phyloP scores from a whole-genome alignment of 2,797 vertebrate genomes.

The Clamator glandarius region DNA sequence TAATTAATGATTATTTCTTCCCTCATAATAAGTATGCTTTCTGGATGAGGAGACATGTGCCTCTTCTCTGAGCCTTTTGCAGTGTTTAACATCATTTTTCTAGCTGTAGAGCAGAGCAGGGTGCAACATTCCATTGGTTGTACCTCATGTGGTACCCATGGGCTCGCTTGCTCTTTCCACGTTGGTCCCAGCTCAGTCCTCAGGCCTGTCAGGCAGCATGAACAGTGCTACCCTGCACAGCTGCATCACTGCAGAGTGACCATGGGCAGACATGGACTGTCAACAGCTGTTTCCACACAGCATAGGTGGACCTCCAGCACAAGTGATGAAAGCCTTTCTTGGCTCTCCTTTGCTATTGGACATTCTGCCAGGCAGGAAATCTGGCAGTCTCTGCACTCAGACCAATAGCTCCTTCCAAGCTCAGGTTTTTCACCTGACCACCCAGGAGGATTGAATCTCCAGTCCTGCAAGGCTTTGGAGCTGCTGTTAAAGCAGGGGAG shows the following conservation, averaged over 20 bases:
- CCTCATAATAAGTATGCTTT: neutral
- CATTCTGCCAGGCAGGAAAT: neutral
- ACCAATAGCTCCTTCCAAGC: neutral
- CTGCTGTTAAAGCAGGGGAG: rapidly evolving
- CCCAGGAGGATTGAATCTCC: neutral
- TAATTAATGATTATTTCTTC: neutral
- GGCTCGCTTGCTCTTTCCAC: neutral
- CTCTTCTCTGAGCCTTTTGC: neutral
- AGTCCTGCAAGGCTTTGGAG: neutral
- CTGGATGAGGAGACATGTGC: neutral
- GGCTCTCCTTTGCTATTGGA: neutral
- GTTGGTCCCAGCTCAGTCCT: neutral
- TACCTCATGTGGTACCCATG: neutral
- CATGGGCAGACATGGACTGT: rapidly evolving
- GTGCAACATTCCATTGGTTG: rapidly evolving
- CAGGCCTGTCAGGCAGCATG: neutral
- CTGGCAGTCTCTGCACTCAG: neutral
- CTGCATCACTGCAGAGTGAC: neutral
- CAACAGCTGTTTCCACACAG: neutral
- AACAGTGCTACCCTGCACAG: rapidly evolving
- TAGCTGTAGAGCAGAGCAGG: neutral
- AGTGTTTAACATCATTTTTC: neutral
- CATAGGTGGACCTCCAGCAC: neutral
- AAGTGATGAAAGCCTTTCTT: neutral
- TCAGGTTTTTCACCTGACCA: neutral